These are phyloP conservation scores for Petrocephalus sullivani DNA, from an alignment of 2,797 vertebrate species.

Conservation along the genomic window DNA sequence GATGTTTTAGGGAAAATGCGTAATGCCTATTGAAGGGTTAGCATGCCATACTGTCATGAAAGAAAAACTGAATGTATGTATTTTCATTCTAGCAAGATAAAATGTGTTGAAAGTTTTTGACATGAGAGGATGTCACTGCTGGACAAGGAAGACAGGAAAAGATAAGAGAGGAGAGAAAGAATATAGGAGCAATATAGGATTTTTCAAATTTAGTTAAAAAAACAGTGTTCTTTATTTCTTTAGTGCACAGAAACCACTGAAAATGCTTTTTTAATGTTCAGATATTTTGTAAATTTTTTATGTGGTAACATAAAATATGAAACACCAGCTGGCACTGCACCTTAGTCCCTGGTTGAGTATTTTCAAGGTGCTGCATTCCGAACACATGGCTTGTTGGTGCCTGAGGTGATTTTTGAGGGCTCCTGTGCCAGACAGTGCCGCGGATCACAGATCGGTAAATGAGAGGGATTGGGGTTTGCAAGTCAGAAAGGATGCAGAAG, in stretches of 20 bases:
- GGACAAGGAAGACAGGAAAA: neutral
- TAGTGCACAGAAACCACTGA: neutral
- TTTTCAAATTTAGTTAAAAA: neutral
- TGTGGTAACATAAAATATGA: conserved; percentile 3
- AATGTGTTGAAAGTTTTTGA: neutral
- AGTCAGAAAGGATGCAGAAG: neutral
- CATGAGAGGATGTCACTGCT: neutral
- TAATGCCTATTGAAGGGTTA: neutral
- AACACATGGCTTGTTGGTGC: neutral
- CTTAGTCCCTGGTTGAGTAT: neutral
- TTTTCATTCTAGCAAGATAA: neutral
- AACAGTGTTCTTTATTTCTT: neutral
- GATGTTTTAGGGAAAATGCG: neutral
- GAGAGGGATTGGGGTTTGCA: neutral
- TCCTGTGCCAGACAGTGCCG: neutral
- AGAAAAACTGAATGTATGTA: neutral
- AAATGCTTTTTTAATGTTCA: neutral
- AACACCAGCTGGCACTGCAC: neutral
- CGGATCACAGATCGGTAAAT: neutral
- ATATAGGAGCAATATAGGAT: neutral
- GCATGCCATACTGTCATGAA: neutral
- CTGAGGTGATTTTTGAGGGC: neutral
- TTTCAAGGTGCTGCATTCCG: neutral
- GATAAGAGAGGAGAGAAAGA: neutral
- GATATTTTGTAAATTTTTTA: neutral